These are phyloP conservation scores for Nymphalis c-album DNA, from an alignment of 2,888 invertebrate genomes.

Conservation along the genomic window DNA sequence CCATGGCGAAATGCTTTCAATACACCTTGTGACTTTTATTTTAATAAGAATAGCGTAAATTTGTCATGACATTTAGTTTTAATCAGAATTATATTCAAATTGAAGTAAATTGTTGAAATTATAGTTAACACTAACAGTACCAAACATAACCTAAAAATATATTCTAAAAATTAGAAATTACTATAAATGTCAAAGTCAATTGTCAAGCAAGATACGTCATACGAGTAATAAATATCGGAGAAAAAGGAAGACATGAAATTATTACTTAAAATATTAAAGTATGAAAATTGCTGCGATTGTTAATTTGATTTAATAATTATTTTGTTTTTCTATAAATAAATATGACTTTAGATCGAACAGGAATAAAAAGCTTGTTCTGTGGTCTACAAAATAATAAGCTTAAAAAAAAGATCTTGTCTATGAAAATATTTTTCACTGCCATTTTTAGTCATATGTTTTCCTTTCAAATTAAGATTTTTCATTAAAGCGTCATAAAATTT, in stretches of 20 bases:
- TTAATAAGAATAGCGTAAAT: background rate
- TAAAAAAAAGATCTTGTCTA: slow-evolving; percentile 55
- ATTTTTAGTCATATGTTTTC: slow-evolving; percentile 78
- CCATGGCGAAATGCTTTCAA: slow-evolving; percentile 48
- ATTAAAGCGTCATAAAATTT: slow-evolving; percentile 58
- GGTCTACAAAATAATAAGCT: background rate
- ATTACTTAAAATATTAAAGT: no score
- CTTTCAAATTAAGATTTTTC: slow-evolving; percentile 69
- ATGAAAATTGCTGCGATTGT: no score
- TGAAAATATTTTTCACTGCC: slow-evolving; percentile 70
- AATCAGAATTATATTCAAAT: background rate
- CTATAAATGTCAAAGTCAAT: background rate
- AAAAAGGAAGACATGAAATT: no score
- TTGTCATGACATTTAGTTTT: background rate
- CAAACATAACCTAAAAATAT: slow-evolving; percentile 25
- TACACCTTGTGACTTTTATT: background rate
- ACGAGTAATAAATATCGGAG: background rate
- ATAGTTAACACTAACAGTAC: background rate
- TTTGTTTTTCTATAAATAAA: no score
- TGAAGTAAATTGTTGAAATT: background rate
- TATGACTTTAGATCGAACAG: background rate
- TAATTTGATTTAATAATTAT: no score
- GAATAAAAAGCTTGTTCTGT: background rate
- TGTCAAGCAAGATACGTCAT: background rate
- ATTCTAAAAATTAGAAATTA: background rate